Base-by-base conservation (phyloP, 2,113 vertebrate genomes). In the Pogonocichla stellata region DNA sequence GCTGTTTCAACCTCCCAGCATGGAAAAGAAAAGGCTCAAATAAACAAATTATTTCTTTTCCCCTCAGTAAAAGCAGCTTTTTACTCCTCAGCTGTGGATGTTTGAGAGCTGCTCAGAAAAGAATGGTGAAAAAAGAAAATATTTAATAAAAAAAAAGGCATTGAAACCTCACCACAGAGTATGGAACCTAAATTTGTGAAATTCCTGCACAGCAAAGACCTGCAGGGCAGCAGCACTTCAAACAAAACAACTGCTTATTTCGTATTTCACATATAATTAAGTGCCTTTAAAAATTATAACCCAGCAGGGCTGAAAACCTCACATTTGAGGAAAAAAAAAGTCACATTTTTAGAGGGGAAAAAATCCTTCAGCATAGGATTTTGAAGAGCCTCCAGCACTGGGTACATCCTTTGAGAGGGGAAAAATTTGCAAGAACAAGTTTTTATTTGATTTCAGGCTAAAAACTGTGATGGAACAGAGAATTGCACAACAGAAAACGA, bases 141-240 rank as follows among this genome's bases (percentile, higher is more conserved):
- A 58, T 6, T 6, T 62, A 8, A 7, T 43, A 24, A 33, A 65
- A 31, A 17, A 42, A 73, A 60, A 51, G 40, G 69, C 65, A 40
- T 18, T 45, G 4, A 83, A 92, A 61, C 25, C 58, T 69, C 53
- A n/a, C 14, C 48, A 19, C 31, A 6, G 38, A 34, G 75, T 1
- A 11, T 0, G 3, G 4, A 58, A 48, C 0, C 14, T 3, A 10
- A 42, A 28, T 50, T 29, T 13, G 7, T 3, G 20, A 3, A 14
- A 80, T 3, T 73, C 26, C 56, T 5, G 3, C 6, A 85, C 81
- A n/a, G 86, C 13, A 38, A 54, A 47, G 34, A 10, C 19, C 15
- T 17, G 9, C 33, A 33, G 60, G 47, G 40, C 1, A 43, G 33
- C 77, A 51, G 77, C 34, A 19, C 23, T 74, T 38, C 79, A 8